Conservation (phyloP, 2,888 invertebrate genomes). For the Beris chalybata region DNA sequence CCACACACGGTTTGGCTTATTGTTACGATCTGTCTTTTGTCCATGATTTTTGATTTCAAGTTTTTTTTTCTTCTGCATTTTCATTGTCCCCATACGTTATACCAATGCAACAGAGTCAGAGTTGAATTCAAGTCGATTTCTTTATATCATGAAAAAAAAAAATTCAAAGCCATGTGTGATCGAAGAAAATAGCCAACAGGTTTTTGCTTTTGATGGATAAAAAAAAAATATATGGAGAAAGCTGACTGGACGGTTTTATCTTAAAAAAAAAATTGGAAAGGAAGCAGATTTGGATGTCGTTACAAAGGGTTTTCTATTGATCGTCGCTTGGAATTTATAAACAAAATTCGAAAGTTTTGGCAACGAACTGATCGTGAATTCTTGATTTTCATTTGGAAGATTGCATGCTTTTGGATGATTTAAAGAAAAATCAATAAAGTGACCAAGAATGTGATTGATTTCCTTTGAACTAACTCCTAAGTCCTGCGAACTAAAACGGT, state of each 20-base stretch:
- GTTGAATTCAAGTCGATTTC: not conserved
- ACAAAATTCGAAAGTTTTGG: no score
- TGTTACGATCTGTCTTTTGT: constrained; percentile 26
- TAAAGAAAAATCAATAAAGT: no score
- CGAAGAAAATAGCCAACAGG: constrained; percentile 22
- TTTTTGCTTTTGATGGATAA: constrained; percentile 7
- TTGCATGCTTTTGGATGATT: no score
- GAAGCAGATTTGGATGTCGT: no score
- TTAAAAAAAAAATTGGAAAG: no score
- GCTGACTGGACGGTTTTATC: not conserved
- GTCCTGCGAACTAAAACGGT: no score
- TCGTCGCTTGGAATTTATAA: no score
- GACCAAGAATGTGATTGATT: no score
- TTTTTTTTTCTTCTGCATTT: constrained; percentile 3
- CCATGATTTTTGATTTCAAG: constrained; percentile 23
- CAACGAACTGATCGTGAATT: no score
- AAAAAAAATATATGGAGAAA: constrained; percentile 22
- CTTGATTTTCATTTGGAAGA: no score
- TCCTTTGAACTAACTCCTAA: no score
- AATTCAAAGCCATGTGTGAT: constrained; percentile 8
- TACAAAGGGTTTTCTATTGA: no score
- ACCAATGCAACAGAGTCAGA: constrained; percentile 9
- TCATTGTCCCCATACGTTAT: constrained; percentile 7
- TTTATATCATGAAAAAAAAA: constrained; percentile 10
- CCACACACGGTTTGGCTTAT: constrained; percentile 14